A percentile compares a stretch with the other conserved stretches of the same genome.
These are phyloP conservation scores for Cataglyphis livida DNA, from an alignment of 2,888 invertebrate genomes.

Conservation along the genomic window DNA sequence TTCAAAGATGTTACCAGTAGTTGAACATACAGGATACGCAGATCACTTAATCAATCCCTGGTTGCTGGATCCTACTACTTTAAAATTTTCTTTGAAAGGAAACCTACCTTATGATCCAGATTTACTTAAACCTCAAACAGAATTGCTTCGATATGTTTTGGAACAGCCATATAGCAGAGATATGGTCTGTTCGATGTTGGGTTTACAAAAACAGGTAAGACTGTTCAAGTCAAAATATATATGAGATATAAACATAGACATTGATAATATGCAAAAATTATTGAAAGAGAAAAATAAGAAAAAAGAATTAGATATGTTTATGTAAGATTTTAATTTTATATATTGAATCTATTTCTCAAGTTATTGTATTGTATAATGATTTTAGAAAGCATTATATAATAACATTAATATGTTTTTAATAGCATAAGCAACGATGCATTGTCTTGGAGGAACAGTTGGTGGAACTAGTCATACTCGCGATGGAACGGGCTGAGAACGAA, in stretches of 20 bases:
- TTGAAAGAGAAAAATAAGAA: background rate
- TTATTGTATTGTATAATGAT: background rate
- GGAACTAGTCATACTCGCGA: slow-evolving; percentile 95
- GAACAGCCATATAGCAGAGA: slow-evolving; percentile 98
- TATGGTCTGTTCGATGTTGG: slow-evolving; percentile 98
- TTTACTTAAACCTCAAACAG: slow-evolving; percentile 94
- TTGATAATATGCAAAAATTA: background rate
- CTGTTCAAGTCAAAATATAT: background rate
- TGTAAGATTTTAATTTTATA: background rate
- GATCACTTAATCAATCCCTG: slow-evolving; percentile 96
- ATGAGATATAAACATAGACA: background rate
- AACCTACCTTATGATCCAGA: slow-evolving; percentile 96
- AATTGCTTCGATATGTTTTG: slow-evolving; percentile 94
- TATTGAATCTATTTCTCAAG: background rate
- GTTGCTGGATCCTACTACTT: slow-evolving; percentile 95
- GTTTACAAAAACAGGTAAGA: slow-evolving; percentile 94
- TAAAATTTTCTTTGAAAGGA: slow-evolving; percentile 89
- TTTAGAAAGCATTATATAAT: background rate
- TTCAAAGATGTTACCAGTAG: slow-evolving; percentile 96
- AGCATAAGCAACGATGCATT: slow-evolving; percentile 94
- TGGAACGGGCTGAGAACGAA: slow-evolving; percentile 95
- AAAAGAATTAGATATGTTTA: slow-evolving; percentile 52
- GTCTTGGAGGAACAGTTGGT: slow-evolving; percentile 97
- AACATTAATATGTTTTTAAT: slow-evolving; percentile 34
- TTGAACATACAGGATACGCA: slow-evolving; percentile 96